Percentiles rank a stretch among this genome's conserved stretches.
Evolutionary conservation across 2,888 invertebrate species (phyloP).

Genomic region (Morpho helenor): DNA sequence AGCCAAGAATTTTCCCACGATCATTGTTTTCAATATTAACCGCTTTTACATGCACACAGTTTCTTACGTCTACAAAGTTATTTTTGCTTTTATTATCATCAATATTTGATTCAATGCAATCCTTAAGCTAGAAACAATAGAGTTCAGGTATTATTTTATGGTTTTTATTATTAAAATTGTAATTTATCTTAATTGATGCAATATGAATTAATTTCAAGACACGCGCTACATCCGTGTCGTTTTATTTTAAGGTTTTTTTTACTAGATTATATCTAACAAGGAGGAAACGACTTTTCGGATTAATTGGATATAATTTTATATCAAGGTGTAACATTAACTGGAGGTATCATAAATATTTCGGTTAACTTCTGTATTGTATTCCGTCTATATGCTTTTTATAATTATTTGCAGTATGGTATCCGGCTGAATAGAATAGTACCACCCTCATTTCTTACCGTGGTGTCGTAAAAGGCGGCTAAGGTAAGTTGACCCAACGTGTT

Average conservation of each 20-base stretch:
- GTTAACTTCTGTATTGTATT: too few species aligned
- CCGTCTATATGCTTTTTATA: too few species aligned
- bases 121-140: constrained; percentile 13
- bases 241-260: constrained; percentile 21
- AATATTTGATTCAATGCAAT: constrained; percentile 11
- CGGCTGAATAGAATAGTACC: too few species aligned
- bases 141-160: constrained; percentile 3
- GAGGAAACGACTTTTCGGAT: constrained; percentile 4
- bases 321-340: constrained; percentile 1
- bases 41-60: constrained; percentile 34
- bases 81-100: not conserved
- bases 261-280: constrained; percentile 17
- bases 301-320: constrained; percentile 8
- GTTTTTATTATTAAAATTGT: constrained; percentile 11
- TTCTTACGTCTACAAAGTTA: constrained; percentile 28
- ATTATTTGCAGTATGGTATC: too few species aligned
- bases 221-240: constrained; percentile 36
- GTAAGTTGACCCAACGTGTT: too few species aligned
- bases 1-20: constrained; percentile 61
- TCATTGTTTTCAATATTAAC: constrained; percentile 52
- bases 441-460: too few species aligned
- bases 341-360: not conserved
- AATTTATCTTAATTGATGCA: constrained; percentile 31
- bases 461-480: too few species aligned
- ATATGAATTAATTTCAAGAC: constrained; percentile 38